Conservation (phyloP, 1,140 invertebrate species). For the Meloidogyne exigua region DNA sequence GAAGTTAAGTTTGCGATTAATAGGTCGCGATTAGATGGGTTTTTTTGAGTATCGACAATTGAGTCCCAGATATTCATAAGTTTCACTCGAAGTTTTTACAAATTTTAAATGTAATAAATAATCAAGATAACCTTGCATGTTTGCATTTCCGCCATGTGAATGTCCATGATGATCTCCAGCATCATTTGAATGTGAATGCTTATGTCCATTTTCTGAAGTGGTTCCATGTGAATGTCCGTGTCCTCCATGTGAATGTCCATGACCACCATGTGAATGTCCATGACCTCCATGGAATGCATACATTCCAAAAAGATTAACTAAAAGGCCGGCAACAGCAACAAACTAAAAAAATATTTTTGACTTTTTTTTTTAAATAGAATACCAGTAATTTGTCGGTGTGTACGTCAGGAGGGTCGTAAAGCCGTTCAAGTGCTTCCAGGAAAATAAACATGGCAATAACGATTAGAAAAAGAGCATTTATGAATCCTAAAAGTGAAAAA, state of each 20-base stretch:
- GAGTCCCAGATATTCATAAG: too few species aligned
- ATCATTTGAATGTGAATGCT: constrained; percentile 57
- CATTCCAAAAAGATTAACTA: constrained; percentile 70
- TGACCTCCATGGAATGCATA: constrained; percentile 67
- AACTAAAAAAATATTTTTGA: constrained; percentile 61
- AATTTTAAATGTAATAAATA: too few species aligned
- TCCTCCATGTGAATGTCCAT: constrained; percentile 59
- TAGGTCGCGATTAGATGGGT: too few species aligned
- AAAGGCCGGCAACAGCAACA: constrained; percentile 69
- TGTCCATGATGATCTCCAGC: constrained; percentile 7
- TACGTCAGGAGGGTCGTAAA: constrained; percentile 70
- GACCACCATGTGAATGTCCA: constrained; percentile 58
- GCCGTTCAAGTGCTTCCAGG: constrained; percentile 67
- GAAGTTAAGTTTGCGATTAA: too few species aligned
- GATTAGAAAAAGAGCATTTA: constrained; percentile 69
- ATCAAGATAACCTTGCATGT: constrained; percentile 68
- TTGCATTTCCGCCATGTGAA: constrained; percentile 66
- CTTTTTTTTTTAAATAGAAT: constrained; percentile 25
- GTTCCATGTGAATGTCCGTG: constrained; percentile 65
- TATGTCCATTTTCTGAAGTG: constrained; percentile 69
- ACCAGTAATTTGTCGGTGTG: constrained; percentile 69
- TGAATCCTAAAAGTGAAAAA: constrained; percentile 67
- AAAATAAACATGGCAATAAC: constrained; percentile 70
- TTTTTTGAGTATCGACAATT: too few species aligned
- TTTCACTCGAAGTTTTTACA: too few species aligned